Evolutionary conservation across 2,113 vertebrate genomes (phyloP), one percentile per base, ranked within the genome.

Genomic region (Scomber scombrus): DNA sequence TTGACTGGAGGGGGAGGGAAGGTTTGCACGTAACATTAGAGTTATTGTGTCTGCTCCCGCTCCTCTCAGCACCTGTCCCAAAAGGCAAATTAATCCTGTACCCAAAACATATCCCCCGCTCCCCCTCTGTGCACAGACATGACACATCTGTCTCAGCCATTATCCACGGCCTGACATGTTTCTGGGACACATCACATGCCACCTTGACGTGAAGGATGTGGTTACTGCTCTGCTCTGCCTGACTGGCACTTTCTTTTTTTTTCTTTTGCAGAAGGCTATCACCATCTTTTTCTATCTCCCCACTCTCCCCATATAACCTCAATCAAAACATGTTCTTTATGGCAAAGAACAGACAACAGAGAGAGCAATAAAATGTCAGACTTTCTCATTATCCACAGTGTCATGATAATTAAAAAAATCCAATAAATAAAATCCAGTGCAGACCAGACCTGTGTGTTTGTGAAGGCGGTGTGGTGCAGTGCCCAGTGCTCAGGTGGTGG

Each of bases 401-500:
- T 40, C 4, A 23, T 52, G 14, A 65, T 47, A 9, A 13, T 14
- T 5, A 63, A 34, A 43, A 14, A 58, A 55, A 56, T 15, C 19
- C 21, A 23, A 54, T 49, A 7, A n/a, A 64, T 50, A 9, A 0
- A 3, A 23, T 49, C n/a, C 16, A 13, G 46, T 58, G 43, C 16
- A 81, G 71, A 75, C 55, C 62, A 63, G 62, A n/a, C n/a, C n/a
- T 60, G 63, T 11, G 4, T 77, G 80, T 40, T 72, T 49, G 21
- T 62, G 64, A 34, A 50, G 51, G 61, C 69, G 15, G 45, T 67
- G 69, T 65, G 78, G 47, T 79, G 81, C 66, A 71, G 49, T 51
- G 80, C 72, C 74, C 83, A 82, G 90, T 90, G 91, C 92, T 92
- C 91, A 93, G 91, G 92, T 92, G 89, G 90, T 87, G 85, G 89